These are phyloP conservation scores for Diachasmimorpha longicaudata DNA, from an alignment of 1,140 invertebrate genomes.

Conservation along the genomic window DNA sequence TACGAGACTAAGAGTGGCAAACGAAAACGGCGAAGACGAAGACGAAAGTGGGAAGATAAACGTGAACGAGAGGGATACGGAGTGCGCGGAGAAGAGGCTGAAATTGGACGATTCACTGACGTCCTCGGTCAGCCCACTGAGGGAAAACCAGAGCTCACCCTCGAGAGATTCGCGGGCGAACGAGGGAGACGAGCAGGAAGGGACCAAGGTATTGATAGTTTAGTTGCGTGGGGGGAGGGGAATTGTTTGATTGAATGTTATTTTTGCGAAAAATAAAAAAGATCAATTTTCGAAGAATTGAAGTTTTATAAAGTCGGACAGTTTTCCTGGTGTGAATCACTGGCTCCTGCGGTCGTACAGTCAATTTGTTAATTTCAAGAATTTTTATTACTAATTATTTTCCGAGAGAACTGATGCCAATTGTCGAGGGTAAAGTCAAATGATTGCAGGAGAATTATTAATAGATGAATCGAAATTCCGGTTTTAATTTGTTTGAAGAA, in stretches of 20 bases:
- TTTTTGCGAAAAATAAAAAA: too few relatives aligned
- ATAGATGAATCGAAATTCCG: too few relatives aligned
- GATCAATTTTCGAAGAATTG: too few relatives aligned
- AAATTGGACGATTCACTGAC: slow-evolving; percentile 40
- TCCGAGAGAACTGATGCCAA: background rate
- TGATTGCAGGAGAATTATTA: too few relatives aligned
- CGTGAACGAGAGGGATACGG: slow-evolving; percentile 21
- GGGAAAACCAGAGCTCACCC: slow-evolving; percentile 44
- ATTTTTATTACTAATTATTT: background rate
- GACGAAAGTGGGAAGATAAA: background rate
- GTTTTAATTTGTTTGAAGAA: too few relatives aligned
- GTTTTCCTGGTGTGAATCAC: background rate
- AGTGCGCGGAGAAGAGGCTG: slow-evolving; percentile 41
- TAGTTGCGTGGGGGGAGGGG: background rate
- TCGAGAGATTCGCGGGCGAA: slow-evolving; percentile 45
- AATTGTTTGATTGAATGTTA: too few relatives aligned
- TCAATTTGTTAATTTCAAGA: background rate
- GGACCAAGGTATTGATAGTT: slow-evolving; percentile 48
- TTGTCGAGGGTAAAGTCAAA: background rate
- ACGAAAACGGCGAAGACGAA: background rate
- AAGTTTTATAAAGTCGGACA: background rate
- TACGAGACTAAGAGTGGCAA: background rate
- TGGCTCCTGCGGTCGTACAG: background rate
- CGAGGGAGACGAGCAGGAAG: slow-evolving; percentile 48
- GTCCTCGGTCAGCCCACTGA: slow-evolving; percentile 39